Percentiles rank a stretch among this genome's conserved stretches.
Conservation (phyloP, 2,888 invertebrate genomes). For the Lepidocyrtoides sp. region DNA sequence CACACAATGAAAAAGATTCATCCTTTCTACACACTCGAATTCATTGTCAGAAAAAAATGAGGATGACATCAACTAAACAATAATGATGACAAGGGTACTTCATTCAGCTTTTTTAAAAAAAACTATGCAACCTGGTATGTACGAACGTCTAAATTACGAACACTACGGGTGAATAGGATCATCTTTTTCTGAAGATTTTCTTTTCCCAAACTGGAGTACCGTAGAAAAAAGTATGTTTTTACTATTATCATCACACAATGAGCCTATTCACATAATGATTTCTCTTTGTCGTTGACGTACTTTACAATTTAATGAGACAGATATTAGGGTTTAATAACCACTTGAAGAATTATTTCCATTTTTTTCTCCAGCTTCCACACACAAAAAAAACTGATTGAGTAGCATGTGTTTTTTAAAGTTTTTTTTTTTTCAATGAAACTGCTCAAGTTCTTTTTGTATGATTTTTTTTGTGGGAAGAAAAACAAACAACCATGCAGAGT, state of each 20-base stretch:
- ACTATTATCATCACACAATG: background rate
- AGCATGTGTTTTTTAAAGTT: background rate
- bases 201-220: background rate
- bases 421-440: background rate
- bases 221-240: background rate
- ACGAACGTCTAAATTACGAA: slow-evolving; percentile 10
- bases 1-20: background rate
- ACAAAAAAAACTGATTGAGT: background rate
- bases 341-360: slow-evolving; percentile 41
- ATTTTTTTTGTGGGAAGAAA: slow-evolving; percentile 10
- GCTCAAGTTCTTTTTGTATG: background rate
- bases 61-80: slow-evolving; percentile 20
- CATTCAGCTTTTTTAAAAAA: background rate
- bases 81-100: slow-evolving; percentile 32
- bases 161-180: slow-evolving; percentile 45
- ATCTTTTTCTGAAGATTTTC: slow-evolving; percentile 6
- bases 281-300: background rate
- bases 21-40: slow-evolving; percentile 38
- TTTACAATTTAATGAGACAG: slow-evolving; percentile 59
- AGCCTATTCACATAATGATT: background rate
- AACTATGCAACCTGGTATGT: too few relatives aligned
- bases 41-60: slow-evolving; percentile 1
- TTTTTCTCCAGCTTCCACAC: background rate
- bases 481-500: background rate
- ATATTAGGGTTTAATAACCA: slow-evolving; percentile 57